Evolutionary conservation across 2,113 vertebrate genomes (phyloP).

Genomic region (Notarius lentiginosus): DNA sequence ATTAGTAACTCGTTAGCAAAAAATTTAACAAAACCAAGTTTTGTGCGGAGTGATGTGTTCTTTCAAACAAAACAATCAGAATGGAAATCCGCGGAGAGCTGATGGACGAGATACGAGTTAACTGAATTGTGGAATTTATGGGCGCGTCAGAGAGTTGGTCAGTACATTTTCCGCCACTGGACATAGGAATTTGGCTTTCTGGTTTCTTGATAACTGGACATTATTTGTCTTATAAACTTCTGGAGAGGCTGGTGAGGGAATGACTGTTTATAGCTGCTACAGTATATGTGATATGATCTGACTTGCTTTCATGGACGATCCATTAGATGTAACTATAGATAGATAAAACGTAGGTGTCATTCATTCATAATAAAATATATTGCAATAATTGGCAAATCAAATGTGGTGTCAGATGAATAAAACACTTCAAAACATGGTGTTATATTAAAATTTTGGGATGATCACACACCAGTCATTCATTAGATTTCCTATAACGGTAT

Average conservation of each 20-base stretch:
- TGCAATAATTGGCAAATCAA: not conserved
- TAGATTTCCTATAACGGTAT: not conserved
- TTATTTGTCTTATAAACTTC: not conserved
- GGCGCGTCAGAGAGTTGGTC: not conserved
- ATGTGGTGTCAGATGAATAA: not conserved
- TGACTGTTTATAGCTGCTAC: not conserved
- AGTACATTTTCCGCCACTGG: not conserved
- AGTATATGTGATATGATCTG: not conserved
- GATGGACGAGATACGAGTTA: no score
- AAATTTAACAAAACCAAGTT: no score
- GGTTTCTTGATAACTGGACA: not conserved
- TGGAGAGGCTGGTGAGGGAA: not conserved
- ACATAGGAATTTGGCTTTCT: not conserved
- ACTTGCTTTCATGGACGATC: not conserved
- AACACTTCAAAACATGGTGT: not conserved
- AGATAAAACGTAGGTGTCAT: not conserved
- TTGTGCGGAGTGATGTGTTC: no score
- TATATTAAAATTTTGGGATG: not conserved
- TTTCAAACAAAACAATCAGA: no score
- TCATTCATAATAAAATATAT: not conserved
- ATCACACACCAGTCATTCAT: not conserved
- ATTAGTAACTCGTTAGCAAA: no score
- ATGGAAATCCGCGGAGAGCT: no score
- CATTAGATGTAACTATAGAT: not conserved
- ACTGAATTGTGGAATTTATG: not conserved